Base-by-base conservation (phyloP, 2,888 invertebrate genomes). In the Microctonus hyperodae region DNA sequence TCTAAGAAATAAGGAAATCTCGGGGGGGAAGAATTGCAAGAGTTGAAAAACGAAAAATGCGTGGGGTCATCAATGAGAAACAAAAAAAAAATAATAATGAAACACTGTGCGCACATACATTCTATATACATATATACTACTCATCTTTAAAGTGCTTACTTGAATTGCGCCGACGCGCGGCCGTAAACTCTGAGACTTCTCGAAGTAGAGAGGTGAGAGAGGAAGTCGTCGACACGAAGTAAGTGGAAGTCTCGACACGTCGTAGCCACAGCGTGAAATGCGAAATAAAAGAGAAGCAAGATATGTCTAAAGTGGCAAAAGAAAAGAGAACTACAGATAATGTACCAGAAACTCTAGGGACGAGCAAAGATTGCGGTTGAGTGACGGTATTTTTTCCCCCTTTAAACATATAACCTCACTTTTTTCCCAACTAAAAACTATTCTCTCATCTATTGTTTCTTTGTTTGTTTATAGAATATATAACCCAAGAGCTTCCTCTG, bases 161-260 rank as follows among this genome's bases (percentile, higher is more conserved):
- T 61, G 59, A 40, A 59, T 63, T 66, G 55, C 16, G n/a, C 11
- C 23, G n/a, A 7, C 16, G n/a, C 16, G 16, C 55, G 55, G 55
- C 31, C 55, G 31, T 55, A 55, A 55, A 55, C n/a, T 55, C 31
- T 28, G 16, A 55, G 55, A 35, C 37, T 59, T 64, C 51, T 61
- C 44, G 58, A 50, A 50, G 50, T 33, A 31, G 61, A 33, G 40
- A 28, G 28, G 28, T 28, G 16, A n/a, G 28, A 44, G 44, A 44
- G 51, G 33, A 25, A 61, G 51, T 31, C 25, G 44, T 33, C 64
- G 69, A 70, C 69, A 70, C 68, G 57, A 66, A 70, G 72, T 74
- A 74, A 76, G 77, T 76, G 76, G 74, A 74, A 75, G 73, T 73
- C 74, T 77, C 74, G 74, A 73, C 76, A 75, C 75, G 72, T 76